Base-by-base conservation (phyloP, 1,140 invertebrate species). In the Drosophila ironensis region DNA sequence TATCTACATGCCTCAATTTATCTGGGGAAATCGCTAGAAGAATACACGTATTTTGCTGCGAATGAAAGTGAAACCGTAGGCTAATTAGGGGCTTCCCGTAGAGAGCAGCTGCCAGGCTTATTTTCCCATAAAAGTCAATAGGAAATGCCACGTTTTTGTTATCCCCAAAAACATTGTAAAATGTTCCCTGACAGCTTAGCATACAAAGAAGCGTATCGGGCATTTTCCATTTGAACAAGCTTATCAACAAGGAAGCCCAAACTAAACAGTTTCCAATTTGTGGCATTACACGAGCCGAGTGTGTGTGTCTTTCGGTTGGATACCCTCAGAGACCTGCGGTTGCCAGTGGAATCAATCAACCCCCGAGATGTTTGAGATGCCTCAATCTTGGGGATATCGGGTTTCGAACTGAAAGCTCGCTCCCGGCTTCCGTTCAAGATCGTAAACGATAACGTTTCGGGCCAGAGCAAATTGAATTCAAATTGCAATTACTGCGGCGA, bases 401-500 rank as follows among this genome's bases (percentile, higher is more conserved):
- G 53, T 69, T 70, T 50, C 66, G 12, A n/a, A 4, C 16, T 17
- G 42, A 61, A 50, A 69, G 64, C 63, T 57, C 5, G 17, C 45
- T 20, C 35, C 35, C 12, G n/a, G 24, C 4, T n/a, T 51, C 27
- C 12, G 7, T 17, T 17, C 24, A 8, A 50, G 44, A 70, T 70
- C 66, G 64, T 69, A 45, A 70, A 50, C 52, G 66, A 70, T 70
- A 59, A 70, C 64, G n/a, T 14, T 33, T 6, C 66, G 19, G 14
- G 28, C 35, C 7, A 37, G 14, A 27, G 12, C 22, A 71, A 52
- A 71, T 51, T 71, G 57, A 71, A 71, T 71, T 61, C 54, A 71
- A 61, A 52, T 61, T 71, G 68, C 67, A 71, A 71, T 71, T 71
- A 71, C 67, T 41, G 53, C 44, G n/a, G n/a, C 30, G 51, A 46